A percentile compares a stretch with the other conserved stretches of the same genome.
These are phyloP conservation scores for Deilephila porcellus DNA, from an alignment of 2,888 invertebrate genomes.

Conservation along the genomic window DNA sequence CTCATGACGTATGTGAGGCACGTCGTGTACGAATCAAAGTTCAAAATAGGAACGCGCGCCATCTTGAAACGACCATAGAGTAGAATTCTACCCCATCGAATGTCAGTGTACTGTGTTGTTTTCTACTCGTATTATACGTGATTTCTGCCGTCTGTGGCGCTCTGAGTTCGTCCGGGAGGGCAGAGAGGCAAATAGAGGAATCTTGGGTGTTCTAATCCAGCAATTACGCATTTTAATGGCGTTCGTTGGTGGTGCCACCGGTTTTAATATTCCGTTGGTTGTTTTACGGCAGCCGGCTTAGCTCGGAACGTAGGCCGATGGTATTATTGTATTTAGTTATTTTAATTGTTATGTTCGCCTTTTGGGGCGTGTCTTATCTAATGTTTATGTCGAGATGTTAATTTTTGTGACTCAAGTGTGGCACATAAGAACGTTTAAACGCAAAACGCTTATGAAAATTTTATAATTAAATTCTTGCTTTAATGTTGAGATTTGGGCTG, in stretches of 20 bases:
- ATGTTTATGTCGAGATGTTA: neutral
- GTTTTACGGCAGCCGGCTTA: slow-evolving; percentile 71
- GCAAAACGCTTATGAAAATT: neutral
- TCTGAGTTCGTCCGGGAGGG: slow-evolving; percentile 53
- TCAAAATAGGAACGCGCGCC: slow-evolving; percentile 68
- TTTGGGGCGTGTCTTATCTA: slow-evolving; percentile 32
- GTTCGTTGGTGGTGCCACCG: slow-evolving; percentile 67
- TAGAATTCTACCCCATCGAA: slow-evolving; percentile 31
- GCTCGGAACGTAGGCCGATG: slow-evolving; percentile 49
- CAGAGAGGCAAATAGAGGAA: slow-evolving; percentile 73
- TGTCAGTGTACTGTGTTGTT: slow-evolving; percentile 22
- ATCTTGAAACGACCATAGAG: slow-evolving; percentile 62
- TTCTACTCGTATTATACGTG: neutral
- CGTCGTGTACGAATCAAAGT: slow-evolving; percentile 68
- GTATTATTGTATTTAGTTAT: slow-evolving; percentile 66
- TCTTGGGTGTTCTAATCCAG: slow-evolving; percentile 83
- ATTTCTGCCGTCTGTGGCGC: slow-evolving; percentile 51
- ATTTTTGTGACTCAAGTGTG: neutral
- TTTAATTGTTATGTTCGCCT: slow-evolving; percentile 54
- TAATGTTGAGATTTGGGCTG: slow-evolving; percentile 3
- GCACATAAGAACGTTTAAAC: slow-evolving; percentile 9
- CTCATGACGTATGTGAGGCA: slow-evolving; percentile 81
- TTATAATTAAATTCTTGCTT: neutral
- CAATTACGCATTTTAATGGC: slow-evolving; percentile 85
- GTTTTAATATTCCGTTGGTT: slow-evolving; percentile 83